Conservation (phyloP, 2,113 vertebrate species). For the Sisor rabdophorus region DNA sequence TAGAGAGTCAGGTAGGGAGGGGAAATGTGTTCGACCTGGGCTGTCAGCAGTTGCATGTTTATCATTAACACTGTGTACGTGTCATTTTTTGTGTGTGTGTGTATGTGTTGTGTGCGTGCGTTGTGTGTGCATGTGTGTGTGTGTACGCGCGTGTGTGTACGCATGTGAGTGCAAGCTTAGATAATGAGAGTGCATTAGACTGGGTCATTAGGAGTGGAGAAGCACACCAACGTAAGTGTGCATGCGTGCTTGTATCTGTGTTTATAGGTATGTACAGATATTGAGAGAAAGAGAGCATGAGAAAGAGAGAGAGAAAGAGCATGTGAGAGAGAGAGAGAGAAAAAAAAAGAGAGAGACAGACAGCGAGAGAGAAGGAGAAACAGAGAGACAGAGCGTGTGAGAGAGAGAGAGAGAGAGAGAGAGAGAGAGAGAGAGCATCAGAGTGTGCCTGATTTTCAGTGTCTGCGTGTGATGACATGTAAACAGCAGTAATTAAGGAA, state of each 20-base stretch:
- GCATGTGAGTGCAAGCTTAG: not conserved
- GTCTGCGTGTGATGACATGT: not conserved
- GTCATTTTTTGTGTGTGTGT: not conserved
- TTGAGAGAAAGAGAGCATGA: not conserved
- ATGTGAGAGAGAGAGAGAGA: not conserved
- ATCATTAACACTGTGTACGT: slow-evolving; percentile 10
- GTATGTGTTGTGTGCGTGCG: not conserved
- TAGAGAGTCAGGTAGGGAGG: slow-evolving; percentile 10
- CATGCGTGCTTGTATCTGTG: slow-evolving; percentile 7
- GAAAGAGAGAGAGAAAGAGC: not conserved
- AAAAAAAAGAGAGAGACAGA: not conserved
- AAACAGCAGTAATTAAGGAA: not conserved
- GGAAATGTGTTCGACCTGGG: too few relatives aligned
- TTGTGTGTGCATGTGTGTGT: not conserved
- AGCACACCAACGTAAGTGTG: slow-evolving; percentile 11
- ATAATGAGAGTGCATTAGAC: slow-evolving; percentile 30
- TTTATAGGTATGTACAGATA: slow-evolving; percentile 13
- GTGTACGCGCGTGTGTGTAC: slow-evolving; percentile 10
- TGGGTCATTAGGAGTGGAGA: slow-evolving; percentile 17
- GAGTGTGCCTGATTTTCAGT: too few relatives aligned
- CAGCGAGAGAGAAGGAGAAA: not conserved
- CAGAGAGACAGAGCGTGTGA: not conserved
- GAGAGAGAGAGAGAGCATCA: not conserved
- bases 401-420: not conserved
- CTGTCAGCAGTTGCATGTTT: slow-evolving; percentile 28